Evolutionary conservation across 1,140 invertebrate species (phyloP), one percentile per base, ranked within the genome.

Genomic region (Drosophila erecta): DNA sequence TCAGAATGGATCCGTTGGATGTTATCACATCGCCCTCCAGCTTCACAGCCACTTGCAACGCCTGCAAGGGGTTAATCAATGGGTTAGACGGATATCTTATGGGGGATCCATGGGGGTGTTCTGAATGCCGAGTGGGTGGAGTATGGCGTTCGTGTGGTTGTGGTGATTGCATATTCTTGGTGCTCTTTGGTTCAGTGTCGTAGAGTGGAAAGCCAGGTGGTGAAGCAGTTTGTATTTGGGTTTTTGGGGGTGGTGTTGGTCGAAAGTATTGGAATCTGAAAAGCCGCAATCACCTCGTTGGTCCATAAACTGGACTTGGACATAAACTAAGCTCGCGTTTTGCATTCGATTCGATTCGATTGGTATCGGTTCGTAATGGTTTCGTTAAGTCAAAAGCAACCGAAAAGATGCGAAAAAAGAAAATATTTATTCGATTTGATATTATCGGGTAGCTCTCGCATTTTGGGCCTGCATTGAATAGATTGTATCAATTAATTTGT

Each of bases 21-120:
- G 96, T 98, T 93, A 99, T 98, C 62, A 99, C 96, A 93, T 99
- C 98, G 60, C 98, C 98, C 87, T 99, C 98, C 44, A 99, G 93
- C 91, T 97, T 92, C 92, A 98, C 95, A 93, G 98, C 95, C 93
- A 98, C 94, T 94, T 96, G 94, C 93, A 97, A 94, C 72, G 96
- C 96, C 96, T 96, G 93, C 37, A 93, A 93, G 51, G 69, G 69
- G 44, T 49, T 47, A 65, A 46, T 22, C 14, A 33, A 17, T 17
- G 69, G 38, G 47, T 50, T 50, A 50, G 27, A 50, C 15, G 30
- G 8, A 12, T 30, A 50, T 5, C n/a, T 50, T n/a, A 56, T 47
- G 74, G 74, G 43, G 27, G 60, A 40, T 37, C 27, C 20, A n/a
- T 40, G 27, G 20, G 50, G 20, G 33, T 57, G 33, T 50, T 40